Percentiles rank a stretch among this genome's conserved stretches.
Evolutionary conservation across 64 coral and sea anemone genomes (phyloP).

Genomic region (Orbicella faveolata): DNA sequence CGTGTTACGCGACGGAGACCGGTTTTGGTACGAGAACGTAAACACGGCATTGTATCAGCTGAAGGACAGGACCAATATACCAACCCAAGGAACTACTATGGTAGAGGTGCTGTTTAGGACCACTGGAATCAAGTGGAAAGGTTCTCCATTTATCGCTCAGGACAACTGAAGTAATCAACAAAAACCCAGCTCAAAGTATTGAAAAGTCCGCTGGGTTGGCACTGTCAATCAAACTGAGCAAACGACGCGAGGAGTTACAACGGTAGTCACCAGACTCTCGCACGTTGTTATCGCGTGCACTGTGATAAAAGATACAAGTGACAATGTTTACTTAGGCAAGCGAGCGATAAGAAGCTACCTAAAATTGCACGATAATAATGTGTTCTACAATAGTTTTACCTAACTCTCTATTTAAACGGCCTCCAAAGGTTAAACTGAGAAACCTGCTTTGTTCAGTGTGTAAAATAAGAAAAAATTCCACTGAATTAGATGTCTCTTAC

Average conservation of each 20-base stretch:
- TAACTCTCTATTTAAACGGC: too few relatives aligned
- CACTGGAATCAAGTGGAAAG: slow-evolving; percentile 86
- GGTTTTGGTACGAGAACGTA: slow-evolving; percentile 87
- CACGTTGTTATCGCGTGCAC: not conserved
- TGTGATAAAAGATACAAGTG: not conserved
- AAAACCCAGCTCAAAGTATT: not conserved
- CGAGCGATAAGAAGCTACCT: too few relatives aligned
- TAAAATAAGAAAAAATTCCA: too few relatives aligned
- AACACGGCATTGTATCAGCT: slow-evolving; percentile 67
- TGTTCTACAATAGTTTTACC: too few relatives aligned
- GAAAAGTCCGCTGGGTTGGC: too few relatives aligned
- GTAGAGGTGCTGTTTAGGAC: slow-evolving; percentile 74
- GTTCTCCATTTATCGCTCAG: slow-evolving; percentile 58
- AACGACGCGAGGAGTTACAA: not conserved
- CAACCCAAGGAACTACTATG: slow-evolving; percentile 74
- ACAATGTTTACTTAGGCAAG: too few relatives aligned
- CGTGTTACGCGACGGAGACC: slow-evolving; percentile 76
- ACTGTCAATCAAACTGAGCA: slow-evolving; percentile 5
- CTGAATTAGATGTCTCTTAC: too few relatives aligned
- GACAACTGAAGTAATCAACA: not conserved
- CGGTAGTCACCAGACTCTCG: not conserved
- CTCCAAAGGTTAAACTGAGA: too few relatives aligned
- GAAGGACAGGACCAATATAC: slow-evolving; percentile 68
- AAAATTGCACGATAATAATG: too few relatives aligned
- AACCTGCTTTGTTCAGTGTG: too few relatives aligned